Conservation (phyloP, 2,113 vertebrate species). For the Tautogolabrus adspersus region DNA sequence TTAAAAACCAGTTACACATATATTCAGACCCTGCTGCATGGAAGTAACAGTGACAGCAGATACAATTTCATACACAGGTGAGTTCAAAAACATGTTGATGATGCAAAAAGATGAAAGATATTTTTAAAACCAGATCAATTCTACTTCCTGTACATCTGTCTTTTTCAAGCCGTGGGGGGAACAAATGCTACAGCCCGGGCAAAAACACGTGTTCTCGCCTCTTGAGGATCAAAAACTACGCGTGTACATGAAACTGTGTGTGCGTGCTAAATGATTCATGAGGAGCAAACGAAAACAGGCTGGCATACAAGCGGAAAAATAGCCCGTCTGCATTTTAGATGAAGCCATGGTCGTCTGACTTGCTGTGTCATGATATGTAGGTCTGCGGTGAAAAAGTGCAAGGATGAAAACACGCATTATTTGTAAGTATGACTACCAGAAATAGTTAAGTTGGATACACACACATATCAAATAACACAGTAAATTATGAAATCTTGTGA, state of each 20-base stretch:
- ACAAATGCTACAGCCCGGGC: conserved; percentile 48
- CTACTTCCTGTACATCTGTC: conserved; percentile 36
- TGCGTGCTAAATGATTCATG: conserved; percentile 77
- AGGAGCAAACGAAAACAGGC: conserved; percentile 73
- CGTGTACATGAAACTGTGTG: conserved; percentile 70
- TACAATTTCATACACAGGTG: conserved; percentile 2
- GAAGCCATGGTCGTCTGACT: conserved; percentile 54
- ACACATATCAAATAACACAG: background rate
- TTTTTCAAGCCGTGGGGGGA: conserved; percentile 51
- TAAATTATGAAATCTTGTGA: background rate
- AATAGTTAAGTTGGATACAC: background rate
- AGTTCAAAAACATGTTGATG: conserved; percentile 16
- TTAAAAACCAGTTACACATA: background rate
- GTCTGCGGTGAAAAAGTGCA: conserved; percentile 15
- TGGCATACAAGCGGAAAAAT: conserved; percentile 68
- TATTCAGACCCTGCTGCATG: background rate
- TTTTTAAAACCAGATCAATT: conserved; percentile 30
- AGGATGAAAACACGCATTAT: no score
- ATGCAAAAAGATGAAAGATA: background rate
- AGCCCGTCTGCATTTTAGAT: conserved; percentile 78
- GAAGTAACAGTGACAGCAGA: background rate
- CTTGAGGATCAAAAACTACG: conserved; percentile 53
- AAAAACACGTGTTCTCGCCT: conserved; percentile 63
- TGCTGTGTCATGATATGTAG: conserved; percentile 69
- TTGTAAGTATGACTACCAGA: no score